These are phyloP conservation scores for Scaptomyza graminum DNA, from an alignment of 1,140 invertebrate genomes.

Conservation along the genomic window DNA sequence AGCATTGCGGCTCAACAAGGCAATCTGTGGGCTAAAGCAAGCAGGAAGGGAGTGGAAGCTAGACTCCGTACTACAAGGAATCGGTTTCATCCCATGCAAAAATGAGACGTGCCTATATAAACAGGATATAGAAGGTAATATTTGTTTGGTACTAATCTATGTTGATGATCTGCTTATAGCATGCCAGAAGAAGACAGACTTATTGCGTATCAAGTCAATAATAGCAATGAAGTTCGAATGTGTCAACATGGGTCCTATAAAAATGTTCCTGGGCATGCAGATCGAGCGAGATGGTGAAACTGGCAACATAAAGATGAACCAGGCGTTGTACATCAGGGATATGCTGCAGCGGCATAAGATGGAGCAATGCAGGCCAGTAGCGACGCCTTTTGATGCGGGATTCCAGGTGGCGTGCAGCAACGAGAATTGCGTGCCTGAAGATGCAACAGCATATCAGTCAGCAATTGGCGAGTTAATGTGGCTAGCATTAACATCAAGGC, in stretches of 20 bases:
- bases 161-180: not conserved
- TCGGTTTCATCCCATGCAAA: no score
- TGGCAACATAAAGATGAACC: not conserved
- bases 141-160: not conserved
- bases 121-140: no score
- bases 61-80: no score
- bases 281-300: not conserved
- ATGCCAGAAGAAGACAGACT: not conserved
- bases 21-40: no score
- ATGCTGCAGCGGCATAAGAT: not conserved
- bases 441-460: not conserved
- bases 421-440: not conserved
- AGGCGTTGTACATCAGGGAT: not conserved
- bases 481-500: not conserved
- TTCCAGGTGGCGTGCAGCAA: not conserved
- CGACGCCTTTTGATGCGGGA: slow-evolving; percentile 1
- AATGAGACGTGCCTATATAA: no score
- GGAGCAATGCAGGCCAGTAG: not conserved
- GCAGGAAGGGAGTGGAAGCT: no score
- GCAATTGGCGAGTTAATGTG: not conserved
- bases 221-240: not conserved
- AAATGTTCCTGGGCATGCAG: slow-evolving; percentile 1
- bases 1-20: no score
- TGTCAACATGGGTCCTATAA: not conserved
- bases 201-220: not conserved